Evolutionary conservation across 2,797 vertebrate species (phyloP).

Genomic region (Centropyge bicolor): DNA sequence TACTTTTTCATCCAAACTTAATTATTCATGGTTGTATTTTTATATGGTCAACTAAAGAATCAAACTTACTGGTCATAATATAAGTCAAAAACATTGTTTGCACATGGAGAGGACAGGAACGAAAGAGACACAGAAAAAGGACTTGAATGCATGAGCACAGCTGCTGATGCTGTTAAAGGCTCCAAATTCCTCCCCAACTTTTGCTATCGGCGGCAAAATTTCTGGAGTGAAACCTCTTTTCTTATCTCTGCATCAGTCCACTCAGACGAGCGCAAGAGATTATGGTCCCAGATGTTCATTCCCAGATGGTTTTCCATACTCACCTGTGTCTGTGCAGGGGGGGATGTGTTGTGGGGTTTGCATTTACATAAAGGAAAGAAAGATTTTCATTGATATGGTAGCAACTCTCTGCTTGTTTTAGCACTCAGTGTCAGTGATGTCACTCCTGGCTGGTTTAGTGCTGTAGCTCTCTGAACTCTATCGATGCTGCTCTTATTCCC

Average conservation of each 20-base stretch:
- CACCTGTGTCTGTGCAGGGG: constrained; percentile 15
- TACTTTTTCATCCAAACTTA: neutral
- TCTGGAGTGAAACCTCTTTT: constrained; percentile 32
- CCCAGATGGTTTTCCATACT: neutral
- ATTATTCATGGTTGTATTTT: neutral
- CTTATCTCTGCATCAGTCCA: constrained; percentile 21
- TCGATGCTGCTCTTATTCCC: constrained; percentile 7
- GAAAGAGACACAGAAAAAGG: neutral
- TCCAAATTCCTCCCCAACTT: constrained; percentile 26
- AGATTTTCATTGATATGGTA: neutral
- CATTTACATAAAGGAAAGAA: neutral
- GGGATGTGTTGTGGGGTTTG: neutral
- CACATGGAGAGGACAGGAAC: neutral
- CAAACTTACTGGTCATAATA: neutral
- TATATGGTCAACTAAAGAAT: neutral
- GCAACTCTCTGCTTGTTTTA: neutral
- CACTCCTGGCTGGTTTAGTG: constrained; percentile 25
- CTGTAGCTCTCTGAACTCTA: constrained; percentile 19
- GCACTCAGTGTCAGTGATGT: neutral
- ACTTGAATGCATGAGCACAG: neutral
- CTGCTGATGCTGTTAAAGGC: constrained; percentile 21
- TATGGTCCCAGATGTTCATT: neutral
- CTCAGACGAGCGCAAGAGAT: constrained; percentile 19
- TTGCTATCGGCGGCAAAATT: constrained; percentile 25
- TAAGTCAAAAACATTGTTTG: neutral